Percentiles rank a stretch among this genome's conserved stretches.
Conservation (phyloP, 2,797 vertebrate species). For the Eulemur coronatus region DNA sequence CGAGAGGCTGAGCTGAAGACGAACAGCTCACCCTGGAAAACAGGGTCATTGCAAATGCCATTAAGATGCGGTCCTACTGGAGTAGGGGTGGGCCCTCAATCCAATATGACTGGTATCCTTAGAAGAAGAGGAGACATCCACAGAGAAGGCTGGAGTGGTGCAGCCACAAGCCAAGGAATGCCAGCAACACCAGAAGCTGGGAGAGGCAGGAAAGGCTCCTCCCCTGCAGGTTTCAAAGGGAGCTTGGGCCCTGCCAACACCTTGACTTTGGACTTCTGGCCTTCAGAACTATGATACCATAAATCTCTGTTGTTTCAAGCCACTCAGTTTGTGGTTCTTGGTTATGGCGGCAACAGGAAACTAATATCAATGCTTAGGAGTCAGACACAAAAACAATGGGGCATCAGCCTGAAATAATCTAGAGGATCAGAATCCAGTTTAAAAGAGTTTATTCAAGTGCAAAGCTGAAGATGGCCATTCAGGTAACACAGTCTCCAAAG, state of each 20-base stretch:
- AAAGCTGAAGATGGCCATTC: not conserved
- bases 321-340: not conserved
- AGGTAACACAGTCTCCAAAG: not conserved
- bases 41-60: too few species aligned
- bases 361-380: not conserved
- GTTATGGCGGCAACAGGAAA: not conserved
- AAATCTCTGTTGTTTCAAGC: not conserved
- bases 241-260: not conserved
- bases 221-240: too few species aligned
- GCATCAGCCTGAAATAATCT: not conserved
- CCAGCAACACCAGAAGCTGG: too few species aligned
- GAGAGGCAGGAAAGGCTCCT: not conserved
- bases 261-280: not conserved
- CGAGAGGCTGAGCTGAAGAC: not conserved
- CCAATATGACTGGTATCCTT: fast-evolving
- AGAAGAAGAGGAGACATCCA: not conserved
- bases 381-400: not conserved
- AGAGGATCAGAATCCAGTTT: not conserved
- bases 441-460: not conserved
- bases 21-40: not conserved
- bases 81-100: not conserved
- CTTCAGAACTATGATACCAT: not conserved
- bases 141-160: fast-evolving
- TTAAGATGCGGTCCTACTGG: not conserved
- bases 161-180: not conserved